These are phyloP conservation scores for Chamaetylas fuelleborni DNA, from an alignment of 2,113 vertebrate species.

Conservation along the genomic window DNA sequence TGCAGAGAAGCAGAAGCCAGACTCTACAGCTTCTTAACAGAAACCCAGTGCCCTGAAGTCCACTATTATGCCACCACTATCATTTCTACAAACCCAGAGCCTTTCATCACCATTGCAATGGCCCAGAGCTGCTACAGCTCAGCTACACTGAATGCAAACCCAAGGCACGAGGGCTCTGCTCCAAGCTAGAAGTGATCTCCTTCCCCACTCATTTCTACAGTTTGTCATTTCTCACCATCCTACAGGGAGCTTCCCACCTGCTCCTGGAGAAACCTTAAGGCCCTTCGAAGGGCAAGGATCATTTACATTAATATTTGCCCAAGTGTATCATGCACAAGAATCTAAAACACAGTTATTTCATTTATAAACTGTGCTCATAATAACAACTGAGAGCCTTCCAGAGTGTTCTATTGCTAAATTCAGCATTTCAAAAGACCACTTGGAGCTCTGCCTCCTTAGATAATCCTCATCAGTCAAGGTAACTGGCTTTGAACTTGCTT, in stretches of 20 bases:
- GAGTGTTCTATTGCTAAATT: not conserved
- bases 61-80: not conserved
- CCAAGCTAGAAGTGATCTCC: not conserved
- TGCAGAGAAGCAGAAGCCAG: not conserved
- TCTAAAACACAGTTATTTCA: not conserved
- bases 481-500: not conserved
- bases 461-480: not conserved
- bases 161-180: fast-evolving
- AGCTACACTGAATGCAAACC: not conserved
- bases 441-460: not conserved
- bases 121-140: not conserved
- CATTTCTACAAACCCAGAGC: not conserved
- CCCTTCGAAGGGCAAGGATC: not conserved
- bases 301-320: not conserved
- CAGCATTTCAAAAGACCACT: not conserved
- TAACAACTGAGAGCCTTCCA: not conserved
- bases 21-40: not conserved
- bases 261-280: not conserved
- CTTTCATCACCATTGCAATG: not conserved
- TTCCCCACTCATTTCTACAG: not conserved
- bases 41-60: not conserved
- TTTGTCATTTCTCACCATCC: not conserved
- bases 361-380: not conserved
- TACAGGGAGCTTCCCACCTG: not conserved
- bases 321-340: not conserved